These are phyloP conservation scores for Orthosia gothica DNA, from an alignment of 2,888 invertebrate species.

Conservation along the genomic window DNA sequence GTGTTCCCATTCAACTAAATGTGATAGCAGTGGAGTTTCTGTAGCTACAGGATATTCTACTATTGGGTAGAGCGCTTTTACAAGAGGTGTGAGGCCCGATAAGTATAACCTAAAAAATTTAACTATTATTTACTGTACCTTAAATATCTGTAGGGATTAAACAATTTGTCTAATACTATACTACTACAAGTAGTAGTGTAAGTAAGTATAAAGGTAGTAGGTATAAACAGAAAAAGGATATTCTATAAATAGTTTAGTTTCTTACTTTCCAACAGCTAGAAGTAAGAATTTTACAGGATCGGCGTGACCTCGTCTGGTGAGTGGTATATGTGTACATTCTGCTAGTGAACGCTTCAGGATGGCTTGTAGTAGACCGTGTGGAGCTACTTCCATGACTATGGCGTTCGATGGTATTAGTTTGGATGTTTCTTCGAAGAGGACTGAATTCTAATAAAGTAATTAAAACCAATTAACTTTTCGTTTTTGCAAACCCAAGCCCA, in stretches of 20 bases:
- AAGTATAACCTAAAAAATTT: slow-evolving; percentile 93
- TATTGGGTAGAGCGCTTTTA: slow-evolving; percentile 94
- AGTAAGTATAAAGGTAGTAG: too few species aligned
- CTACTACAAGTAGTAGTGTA: background rate
- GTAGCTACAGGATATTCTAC: slow-evolving; percentile 95
- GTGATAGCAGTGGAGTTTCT: slow-evolving; percentile 95
- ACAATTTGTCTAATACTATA: too few species aligned
- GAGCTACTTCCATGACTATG: slow-evolving; percentile 96
- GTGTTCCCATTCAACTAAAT: slow-evolving; percentile 96
- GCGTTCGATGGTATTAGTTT: slow-evolving; percentile 94
- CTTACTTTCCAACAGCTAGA: slow-evolving; percentile 91
- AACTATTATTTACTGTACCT: background rate
- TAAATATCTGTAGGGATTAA: background rate
- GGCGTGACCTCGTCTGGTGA: slow-evolving; percentile 93
- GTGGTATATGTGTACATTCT: slow-evolving; percentile 92
- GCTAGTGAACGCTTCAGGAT: slow-evolving; percentile 94
- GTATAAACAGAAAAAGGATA: too few species aligned
- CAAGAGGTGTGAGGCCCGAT: slow-evolving; percentile 93
- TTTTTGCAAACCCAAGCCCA: too few species aligned
- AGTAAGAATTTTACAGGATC: slow-evolving; percentile 91
- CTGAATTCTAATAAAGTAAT: slow-evolving; percentile 83
- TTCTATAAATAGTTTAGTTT: background rate
- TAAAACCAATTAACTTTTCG: too few species aligned
- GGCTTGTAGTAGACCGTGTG: slow-evolving; percentile 96
- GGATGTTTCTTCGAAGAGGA: slow-evolving; percentile 95